Base-by-base conservation (phyloP, 2,113 vertebrate species). In the Corythornis cristatus region DNA sequence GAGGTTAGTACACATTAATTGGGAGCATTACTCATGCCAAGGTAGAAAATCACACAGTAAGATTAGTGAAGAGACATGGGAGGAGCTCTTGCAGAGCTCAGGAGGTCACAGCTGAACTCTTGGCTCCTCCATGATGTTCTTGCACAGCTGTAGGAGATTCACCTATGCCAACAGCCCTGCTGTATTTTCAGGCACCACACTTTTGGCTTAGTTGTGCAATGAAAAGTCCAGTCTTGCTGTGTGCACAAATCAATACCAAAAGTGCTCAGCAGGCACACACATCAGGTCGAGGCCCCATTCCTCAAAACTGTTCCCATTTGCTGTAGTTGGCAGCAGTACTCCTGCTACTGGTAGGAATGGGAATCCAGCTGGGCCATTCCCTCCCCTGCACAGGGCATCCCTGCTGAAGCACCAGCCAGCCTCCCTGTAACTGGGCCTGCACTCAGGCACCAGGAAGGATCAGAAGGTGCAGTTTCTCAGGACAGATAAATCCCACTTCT, bases 241-340 rank as follows among this genome's bases (percentile, higher is more conserved):
- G n/a, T 50, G 53, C 1, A 5, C 3, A 4, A 53, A 54, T 57
- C 35, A 45, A 2, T 40, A 82, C 28, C 45, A 45, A 48, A 68
- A 57, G 19, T 83, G 14, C 60, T 48, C 68, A 77, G 68, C 50
- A 56, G 43, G 35, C 25, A 43, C 22, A 77, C 6, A 61, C 33
- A 65, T 13, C n/a, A 50, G 35, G 26, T 26, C 35, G 61, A 54
- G 48, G 29, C 57, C 56, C 40, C 0, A 0, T n/a, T 83, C 15
- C 75, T 85, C 86, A 66, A 29, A 57, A 23, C 3, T 12, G 6
- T 8, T 64, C 4, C 33, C 3, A 7, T 42, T 25, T 76, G 50
- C 83, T 40, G 50, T 18, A 43, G 21, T 37, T 2, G 3, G 16
- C 0, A 5, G 88, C 53, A n/a, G 25, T 0, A 0, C 21, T 29